Evolutionary conservation across 2,888 invertebrate species (phyloP).

Genomic region (Frankliniella fusca): DNA sequence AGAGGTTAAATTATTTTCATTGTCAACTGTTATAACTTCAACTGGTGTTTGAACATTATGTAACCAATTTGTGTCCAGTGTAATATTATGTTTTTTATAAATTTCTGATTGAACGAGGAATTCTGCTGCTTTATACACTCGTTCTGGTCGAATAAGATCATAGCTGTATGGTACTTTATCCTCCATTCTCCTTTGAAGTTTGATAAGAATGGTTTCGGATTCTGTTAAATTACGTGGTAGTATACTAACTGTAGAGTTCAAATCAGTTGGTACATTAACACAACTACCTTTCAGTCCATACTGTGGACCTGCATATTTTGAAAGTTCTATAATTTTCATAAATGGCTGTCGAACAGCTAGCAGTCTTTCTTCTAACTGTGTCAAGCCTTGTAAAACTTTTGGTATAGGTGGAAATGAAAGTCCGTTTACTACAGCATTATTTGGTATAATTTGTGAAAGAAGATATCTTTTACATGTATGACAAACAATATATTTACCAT

Average conservation of each 20-base stretch:
- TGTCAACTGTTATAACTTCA: not conserved
- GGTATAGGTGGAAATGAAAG: conserved; percentile 31
- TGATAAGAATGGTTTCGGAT: not conserved
- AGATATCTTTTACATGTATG: not conserved
- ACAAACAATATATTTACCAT: not conserved
- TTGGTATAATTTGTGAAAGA: not conserved
- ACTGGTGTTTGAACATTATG: not conserved
- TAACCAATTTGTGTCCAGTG: not conserved
- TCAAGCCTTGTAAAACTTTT: conserved; percentile 21
- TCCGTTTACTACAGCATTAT: not conserved
- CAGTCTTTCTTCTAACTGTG: conserved; percentile 33
- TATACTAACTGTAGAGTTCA: not conserved
- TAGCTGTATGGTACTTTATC: not conserved
- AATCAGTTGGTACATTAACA: not conserved
- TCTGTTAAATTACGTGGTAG: not conserved
- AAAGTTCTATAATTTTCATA: not conserved
- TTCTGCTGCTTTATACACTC: not conserved
- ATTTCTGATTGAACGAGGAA: not conserved
- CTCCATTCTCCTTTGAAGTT: not conserved
- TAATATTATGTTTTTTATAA: not conserved
- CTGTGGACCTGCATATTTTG: not conserved
- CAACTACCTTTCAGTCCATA: not conserved
- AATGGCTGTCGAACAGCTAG: conserved; percentile 23
- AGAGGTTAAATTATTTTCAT: not conserved
- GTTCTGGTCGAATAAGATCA: not conserved